Evolutionary conservation across 2,797 vertebrate species (phyloP).

Genomic region (Acridotheres tristis): DNA sequence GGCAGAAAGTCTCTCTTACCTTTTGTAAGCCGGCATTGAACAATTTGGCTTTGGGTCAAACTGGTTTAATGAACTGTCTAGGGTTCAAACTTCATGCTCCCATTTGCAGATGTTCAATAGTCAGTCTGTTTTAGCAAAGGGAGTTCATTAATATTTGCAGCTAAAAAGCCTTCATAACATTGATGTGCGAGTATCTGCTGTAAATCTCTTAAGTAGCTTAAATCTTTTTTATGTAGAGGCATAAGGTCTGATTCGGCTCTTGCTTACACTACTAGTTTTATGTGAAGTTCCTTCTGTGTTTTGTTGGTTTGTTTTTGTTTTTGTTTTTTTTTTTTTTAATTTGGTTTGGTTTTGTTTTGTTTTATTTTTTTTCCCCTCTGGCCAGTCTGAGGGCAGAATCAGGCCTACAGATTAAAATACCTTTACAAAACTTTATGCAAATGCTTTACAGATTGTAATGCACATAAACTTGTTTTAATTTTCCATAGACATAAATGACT

Average conservation of each 20-base stretch:
- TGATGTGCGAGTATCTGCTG: neutral
- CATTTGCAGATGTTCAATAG: slow-evolving; percentile 64
- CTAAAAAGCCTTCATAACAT: slow-evolving; percentile 62
- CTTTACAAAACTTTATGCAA: neutral
- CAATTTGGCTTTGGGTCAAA: slow-evolving; percentile 75
- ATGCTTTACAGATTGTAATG: neutral
- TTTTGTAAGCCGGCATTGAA: slow-evolving; percentile 76
- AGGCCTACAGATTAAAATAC: neutral
- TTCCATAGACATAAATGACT: neutral
- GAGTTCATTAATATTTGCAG: slow-evolving; percentile 51
- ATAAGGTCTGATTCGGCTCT: neutral
- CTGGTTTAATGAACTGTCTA: slow-evolving; percentile 69
- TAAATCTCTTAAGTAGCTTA: slow-evolving; percentile 56
- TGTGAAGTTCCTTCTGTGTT: neutral
- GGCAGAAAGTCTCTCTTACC: slow-evolving; percentile 74
- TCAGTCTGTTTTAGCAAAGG: slow-evolving; percentile 52
- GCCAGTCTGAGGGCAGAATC: neutral
- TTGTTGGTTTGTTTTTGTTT: too few relatives aligned
- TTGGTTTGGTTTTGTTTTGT: too few relatives aligned
- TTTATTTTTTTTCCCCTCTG: too few relatives aligned
- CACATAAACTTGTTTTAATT: neutral
- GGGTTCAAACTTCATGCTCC: slow-evolving; percentile 53
- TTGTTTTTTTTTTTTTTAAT: too few relatives aligned
- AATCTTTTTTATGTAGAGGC: slow-evolving; percentile 26
- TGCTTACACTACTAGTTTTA: slow-evolving; percentile 4